Evolutionary conservation across 2,888 invertebrate genomes (phyloP).

Genomic region (Pyralis farinalis): DNA sequence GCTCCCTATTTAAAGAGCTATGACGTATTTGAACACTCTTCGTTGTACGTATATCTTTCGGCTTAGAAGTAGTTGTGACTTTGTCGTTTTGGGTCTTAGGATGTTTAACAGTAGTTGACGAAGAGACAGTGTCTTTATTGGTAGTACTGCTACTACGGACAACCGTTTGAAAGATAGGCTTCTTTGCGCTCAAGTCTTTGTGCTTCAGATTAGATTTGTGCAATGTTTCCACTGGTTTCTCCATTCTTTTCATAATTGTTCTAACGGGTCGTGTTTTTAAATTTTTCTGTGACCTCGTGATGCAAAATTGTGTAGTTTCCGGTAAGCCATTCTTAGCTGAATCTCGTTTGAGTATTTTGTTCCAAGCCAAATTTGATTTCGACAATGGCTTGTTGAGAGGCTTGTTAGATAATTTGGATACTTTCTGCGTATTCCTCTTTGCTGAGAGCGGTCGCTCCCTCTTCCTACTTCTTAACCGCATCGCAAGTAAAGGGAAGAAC

Average conservation of each 20-base stretch:
- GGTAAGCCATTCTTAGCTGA: conserved; percentile 58
- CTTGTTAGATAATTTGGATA: conserved; percentile 50
- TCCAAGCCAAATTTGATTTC: conserved; percentile 55
- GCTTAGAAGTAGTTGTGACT: conserved; percentile 49
- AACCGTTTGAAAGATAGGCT: conserved; percentile 72
- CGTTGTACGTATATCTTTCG: conserved; percentile 56
- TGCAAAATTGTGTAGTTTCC: conserved; percentile 42
- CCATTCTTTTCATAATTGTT: conserved; percentile 58
- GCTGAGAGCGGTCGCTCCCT: conserved; percentile 79
- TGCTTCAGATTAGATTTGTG: conserved; percentile 49
- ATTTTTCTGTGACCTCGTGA: conserved; percentile 59
- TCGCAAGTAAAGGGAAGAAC: conserved; percentile 57
- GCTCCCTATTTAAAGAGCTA: conserved; percentile 63
- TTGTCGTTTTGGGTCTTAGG: conserved; percentile 51
- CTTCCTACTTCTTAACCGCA: conserved; percentile 86
- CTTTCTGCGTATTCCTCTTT: conserved; percentile 47
- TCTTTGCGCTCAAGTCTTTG: conserved; percentile 51
- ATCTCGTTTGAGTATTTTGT: conserved; percentile 52
- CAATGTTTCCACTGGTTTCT: conserved; percentile 47
- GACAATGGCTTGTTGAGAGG: conserved; percentile 39
- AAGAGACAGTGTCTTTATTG: conserved; percentile 56
- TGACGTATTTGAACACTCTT: conserved; percentile 62
- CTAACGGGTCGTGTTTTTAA: conserved; percentile 59
- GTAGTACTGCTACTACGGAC: conserved; percentile 49
- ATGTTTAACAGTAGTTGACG: conserved; percentile 46